Evolutionary conservation across 2,888 invertebrate genomes (phyloP).

Genomic region (Lasioglossum calceatum): DNA sequence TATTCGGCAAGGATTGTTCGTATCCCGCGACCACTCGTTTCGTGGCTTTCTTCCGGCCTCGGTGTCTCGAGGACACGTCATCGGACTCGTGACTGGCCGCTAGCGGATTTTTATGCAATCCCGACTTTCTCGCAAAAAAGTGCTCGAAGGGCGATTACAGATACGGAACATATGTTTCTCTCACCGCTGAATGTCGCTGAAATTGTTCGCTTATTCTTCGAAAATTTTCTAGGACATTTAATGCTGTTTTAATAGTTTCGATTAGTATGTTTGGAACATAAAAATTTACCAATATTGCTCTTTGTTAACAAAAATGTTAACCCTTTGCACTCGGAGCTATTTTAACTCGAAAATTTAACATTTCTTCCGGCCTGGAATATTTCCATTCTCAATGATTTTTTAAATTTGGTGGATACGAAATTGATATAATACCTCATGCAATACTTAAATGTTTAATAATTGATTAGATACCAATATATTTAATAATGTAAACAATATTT

Average conservation of each 20-base stretch:
- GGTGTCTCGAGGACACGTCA: slow-evolving; percentile 4
- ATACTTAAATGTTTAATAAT: too few relatives aligned
- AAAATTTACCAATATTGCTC: too few relatives aligned
- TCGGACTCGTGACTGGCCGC: not conserved
- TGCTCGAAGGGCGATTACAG: not conserved
- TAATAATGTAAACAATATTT: too few relatives aligned
- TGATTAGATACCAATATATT: too few relatives aligned
- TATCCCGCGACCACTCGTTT: not conserved
- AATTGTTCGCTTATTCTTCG: not conserved
- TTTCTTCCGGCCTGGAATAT: too few relatives aligned
- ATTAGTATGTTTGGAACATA: too few relatives aligned
- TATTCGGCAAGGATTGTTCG: not conserved
- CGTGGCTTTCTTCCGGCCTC: slow-evolving; percentile 6
- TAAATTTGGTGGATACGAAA: too few relatives aligned
- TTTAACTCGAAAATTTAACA: too few relatives aligned
- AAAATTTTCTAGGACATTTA: not conserved
- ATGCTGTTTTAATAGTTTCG: not conserved
- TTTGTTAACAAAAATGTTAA: not conserved
- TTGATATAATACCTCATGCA: too few relatives aligned
- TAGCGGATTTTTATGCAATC: slow-evolving; percentile 11
- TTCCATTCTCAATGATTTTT: too few relatives aligned
- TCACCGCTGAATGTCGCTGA: not conserved
- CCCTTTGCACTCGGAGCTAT: too few relatives aligned
- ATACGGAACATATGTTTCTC: not conserved
- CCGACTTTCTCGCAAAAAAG: not conserved